Percentiles rank a stretch among this genome's conserved stretches.
These are phyloP conservation scores for Heterohyrax brucei DNA, from an alignment of 2,797 vertebrate genomes.

Conservation along the genomic window DNA sequence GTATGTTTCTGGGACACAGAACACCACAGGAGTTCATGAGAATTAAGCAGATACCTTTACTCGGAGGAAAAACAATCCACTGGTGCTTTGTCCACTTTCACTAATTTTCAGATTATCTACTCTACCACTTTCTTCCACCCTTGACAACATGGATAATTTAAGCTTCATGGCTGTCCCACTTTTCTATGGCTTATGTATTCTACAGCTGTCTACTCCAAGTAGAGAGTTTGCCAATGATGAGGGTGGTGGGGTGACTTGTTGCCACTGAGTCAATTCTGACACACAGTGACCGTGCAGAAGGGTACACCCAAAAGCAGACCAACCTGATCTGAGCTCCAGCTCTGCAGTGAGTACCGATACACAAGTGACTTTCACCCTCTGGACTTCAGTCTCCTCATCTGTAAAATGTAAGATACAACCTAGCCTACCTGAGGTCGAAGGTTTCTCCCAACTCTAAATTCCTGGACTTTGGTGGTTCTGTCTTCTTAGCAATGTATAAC, in stretches of 20 bases:
- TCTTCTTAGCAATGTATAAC: background rate
- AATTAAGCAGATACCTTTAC: conserved; percentile 6
- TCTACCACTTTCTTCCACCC: background rate
- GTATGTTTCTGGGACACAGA: conserved; percentile 19
- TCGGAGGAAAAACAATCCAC: background rate
- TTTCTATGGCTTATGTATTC: background rate
- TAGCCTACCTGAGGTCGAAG: background rate
- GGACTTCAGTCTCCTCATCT: background rate
- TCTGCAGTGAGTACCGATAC: background rate
- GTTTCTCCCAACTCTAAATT: background rate
- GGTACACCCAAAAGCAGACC: background rate
- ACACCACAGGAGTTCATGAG: background rate
- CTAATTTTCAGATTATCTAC: conserved; percentile 14
- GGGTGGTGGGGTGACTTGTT: too few species aligned
- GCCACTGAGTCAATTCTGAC: too few species aligned
- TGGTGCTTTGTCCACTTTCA: conserved; percentile 21
- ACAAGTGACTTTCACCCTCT: background rate
- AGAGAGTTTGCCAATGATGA: background rate
- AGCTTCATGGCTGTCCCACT: background rate
- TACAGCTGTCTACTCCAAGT: background rate
- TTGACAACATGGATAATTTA: background rate
- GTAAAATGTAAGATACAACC: background rate
- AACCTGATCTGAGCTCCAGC: background rate
- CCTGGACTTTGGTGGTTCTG: background rate
- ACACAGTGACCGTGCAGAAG: background rate